Evolutionary conservation across 35 echinoderm and acorn worm genomes (phyloP).

Genomic region (Ophiothrix spiculata): DNA sequence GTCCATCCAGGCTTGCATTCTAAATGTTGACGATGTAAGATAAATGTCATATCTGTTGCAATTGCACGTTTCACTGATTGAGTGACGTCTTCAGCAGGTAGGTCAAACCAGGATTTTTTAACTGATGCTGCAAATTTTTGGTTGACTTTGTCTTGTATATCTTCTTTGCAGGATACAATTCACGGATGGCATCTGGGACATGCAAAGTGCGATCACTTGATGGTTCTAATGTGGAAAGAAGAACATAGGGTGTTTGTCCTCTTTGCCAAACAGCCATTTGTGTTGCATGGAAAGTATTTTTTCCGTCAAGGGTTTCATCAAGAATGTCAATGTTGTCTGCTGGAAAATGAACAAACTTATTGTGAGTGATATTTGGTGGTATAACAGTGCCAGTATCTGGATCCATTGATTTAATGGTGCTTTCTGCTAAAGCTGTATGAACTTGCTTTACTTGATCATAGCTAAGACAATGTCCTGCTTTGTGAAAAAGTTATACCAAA

Average conservation of each 20-base stretch:
- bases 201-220: slow-evolving; percentile 2
- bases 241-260: not conserved
- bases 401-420: slow-evolving; percentile 23
- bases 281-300: slow-evolving; percentile 52
- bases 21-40: not conserved
- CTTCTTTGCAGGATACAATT: not conserved
- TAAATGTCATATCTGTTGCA: slow-evolving; percentile 28
- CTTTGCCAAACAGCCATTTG: slow-evolving; percentile 39
- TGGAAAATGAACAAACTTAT: slow-evolving; percentile 27
- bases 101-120: slow-evolving; percentile 1
- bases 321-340: slow-evolving; percentile 58
- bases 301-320: slow-evolving; percentile 45
- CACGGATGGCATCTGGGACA: slow-evolving; percentile 22
- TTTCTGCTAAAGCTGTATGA: slow-evolving; percentile 32
- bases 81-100: not conserved
- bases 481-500: slow-evolving; percentile 40
- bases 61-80: slow-evolving; percentile 1
- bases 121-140: not conserved
- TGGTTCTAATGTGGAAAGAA: not conserved
- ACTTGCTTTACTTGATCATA: not conserved
- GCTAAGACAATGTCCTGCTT: slow-evolving; percentile 35
- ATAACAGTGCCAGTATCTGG: slow-evolving; percentile 28
- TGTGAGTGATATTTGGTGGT: not conserved
- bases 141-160: too few relatives aligned
- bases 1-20: slow-evolving; percentile 34